These are phyloP conservation scores for Entomyzon cyanotis DNA, from an alignment of 2,113 vertebrate genomes.

Conservation along the genomic window DNA sequence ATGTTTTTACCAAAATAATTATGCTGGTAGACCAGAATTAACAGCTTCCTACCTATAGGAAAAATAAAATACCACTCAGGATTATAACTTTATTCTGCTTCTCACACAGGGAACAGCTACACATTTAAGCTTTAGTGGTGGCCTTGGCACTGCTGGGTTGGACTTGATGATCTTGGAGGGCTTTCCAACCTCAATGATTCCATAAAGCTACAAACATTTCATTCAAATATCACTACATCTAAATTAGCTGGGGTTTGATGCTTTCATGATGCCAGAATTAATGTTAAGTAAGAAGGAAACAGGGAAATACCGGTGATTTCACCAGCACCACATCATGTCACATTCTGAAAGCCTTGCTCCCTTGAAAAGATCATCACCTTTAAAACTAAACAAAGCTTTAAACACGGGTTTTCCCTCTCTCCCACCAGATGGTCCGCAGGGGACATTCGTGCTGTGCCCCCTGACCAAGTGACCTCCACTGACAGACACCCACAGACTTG, in stretches of 20 bases:
- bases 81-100: neutral
- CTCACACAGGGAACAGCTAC: neutral
- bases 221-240: neutral
- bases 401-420: too few species aligned
- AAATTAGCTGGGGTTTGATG: neutral
- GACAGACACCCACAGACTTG: neutral
- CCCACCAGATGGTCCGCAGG: neutral
- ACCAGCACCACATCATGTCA: neutral
- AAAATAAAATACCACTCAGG: neutral
- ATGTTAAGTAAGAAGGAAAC: neutral
- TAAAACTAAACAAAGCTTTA: neutral
- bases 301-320: neutral
- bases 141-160: neutral
- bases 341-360: neutral
- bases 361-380: neutral
- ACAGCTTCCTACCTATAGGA: neutral
- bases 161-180: fast-evolving
- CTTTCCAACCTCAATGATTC: neutral
- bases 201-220: neutral
- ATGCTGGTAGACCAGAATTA: neutral
- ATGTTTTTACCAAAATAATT: neutral
- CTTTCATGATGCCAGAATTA: neutral
- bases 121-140: neutral
- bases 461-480: fast-evolving
- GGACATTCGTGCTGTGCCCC: fast-evolving